These are phyloP conservation scores for Achlya flavicornis DNA, from an alignment of 2,888 invertebrate species.

Conservation along the genomic window DNA sequence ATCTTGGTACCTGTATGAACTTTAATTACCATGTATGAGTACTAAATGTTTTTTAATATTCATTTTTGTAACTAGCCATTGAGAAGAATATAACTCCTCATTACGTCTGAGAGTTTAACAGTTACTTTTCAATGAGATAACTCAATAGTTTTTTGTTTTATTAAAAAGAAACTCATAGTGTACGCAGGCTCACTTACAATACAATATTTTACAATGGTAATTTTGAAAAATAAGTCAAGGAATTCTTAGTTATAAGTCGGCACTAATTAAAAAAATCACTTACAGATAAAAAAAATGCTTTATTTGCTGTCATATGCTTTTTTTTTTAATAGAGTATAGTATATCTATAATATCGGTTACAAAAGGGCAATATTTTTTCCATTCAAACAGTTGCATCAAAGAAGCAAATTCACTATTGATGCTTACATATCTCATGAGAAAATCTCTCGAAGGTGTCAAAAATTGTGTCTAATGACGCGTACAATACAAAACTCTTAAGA, in stretches of 20 bases:
- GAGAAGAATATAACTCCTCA: background rate
- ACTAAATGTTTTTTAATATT: background rate
- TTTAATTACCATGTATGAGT: conserved; percentile 18
- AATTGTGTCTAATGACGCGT: conserved; percentile 70
- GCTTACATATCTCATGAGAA: conserved; percentile 63
- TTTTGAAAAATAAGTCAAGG: background rate
- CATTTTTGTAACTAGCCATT: conserved; percentile 1
- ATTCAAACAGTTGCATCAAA: conserved; percentile 35
- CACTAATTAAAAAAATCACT: no score
- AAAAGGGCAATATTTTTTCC: conserved; percentile 11
- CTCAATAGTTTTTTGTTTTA: background rate
- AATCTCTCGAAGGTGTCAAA: conserved; percentile 60
- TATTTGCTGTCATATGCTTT: no score
- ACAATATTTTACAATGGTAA: background rate
- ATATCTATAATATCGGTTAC: no score
- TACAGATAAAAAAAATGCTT: background rate
- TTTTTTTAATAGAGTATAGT: no score
- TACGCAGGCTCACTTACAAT: no score
- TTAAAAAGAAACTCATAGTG: no score
- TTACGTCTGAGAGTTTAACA: conserved; percentile 15
- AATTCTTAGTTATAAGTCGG: no score
- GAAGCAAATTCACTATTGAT: conserved; percentile 37
- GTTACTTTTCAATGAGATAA: background rate
- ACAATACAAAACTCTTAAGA: conserved; percentile 49
- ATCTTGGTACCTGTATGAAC: conserved; percentile 29